Conservation (phyloP, 2,797 vertebrate species). For the Phylloscopus collybita region DNA sequence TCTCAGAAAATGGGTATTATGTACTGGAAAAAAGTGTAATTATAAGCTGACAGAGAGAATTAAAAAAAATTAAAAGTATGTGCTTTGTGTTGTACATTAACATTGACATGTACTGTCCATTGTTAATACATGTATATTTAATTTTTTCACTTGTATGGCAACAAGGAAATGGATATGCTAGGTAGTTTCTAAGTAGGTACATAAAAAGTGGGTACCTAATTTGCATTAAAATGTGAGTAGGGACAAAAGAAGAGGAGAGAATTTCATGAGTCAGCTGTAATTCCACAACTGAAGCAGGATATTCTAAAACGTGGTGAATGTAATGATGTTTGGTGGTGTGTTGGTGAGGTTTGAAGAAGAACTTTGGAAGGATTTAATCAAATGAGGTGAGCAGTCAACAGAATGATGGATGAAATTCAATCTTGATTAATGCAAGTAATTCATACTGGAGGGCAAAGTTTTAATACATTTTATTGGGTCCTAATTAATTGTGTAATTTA, state of each 20-base stretch:
- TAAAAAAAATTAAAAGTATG: background rate
- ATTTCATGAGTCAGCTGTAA: background rate
- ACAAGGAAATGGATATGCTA: background rate
- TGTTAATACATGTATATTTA: background rate
- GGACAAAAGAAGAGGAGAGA: background rate
- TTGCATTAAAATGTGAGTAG: background rate
- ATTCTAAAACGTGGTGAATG: background rate
- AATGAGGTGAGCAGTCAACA: conserved; percentile 30
- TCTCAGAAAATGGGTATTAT: background rate
- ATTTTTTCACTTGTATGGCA: background rate
- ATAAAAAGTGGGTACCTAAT: background rate
- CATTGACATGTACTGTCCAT: background rate
- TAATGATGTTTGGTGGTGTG: background rate
- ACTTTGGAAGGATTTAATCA: conserved; percentile 26
- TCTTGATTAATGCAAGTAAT: conserved; percentile 47
- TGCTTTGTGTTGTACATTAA: background rate
- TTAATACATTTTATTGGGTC: conserved; percentile 37
- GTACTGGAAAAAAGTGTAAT: background rate
- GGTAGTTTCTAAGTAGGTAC: background rate
- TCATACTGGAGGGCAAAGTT: conserved; percentile 12
- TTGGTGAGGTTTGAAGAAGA: conserved; percentile 8
- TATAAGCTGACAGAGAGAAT: background rate
- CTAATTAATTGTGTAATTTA: conserved; percentile 58
- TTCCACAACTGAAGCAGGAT: background rate
- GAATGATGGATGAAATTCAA: conserved; percentile 50